Percentiles rank a stretch among this genome's conserved stretches.
phyloP scores from a whole-genome alignment of 2,797 vertebrate genomes.

The Tauraco hartlaubi region DNA sequence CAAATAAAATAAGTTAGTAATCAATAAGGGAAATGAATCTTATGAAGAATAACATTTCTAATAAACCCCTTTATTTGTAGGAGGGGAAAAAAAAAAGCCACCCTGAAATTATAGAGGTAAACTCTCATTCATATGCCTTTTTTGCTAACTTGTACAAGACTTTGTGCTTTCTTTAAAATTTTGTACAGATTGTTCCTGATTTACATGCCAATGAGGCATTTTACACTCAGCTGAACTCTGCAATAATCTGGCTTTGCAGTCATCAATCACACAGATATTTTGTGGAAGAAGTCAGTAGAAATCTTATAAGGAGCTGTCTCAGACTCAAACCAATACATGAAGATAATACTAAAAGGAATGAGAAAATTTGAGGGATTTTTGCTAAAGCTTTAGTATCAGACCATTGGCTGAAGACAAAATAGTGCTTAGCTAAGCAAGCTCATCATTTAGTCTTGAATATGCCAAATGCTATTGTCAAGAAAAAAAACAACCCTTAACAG shows the following conservation, averaged over 20 bases:
- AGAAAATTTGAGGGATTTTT: neutral
- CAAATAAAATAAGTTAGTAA: neutral
- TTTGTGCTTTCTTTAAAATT: neutral
- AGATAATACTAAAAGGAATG: neutral
- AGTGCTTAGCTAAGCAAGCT: neutral
- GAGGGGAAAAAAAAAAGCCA: neutral
- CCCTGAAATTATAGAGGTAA: neutral
- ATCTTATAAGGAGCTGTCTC: neutral
- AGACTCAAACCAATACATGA: neutral
- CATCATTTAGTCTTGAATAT: neutral
- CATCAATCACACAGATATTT: neutral
- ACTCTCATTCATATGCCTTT: neutral
- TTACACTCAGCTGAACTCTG: neutral
- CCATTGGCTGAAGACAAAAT: neutral
- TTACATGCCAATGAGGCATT: fast-evolving
- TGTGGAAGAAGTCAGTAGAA: neutral
- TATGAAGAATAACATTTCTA: neutral
- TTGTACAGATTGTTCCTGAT: neutral
- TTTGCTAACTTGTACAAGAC: neutral
- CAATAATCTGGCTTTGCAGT: neutral
- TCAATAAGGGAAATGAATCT: neutral
- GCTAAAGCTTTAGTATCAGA: neutral
- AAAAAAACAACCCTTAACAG: neutral
- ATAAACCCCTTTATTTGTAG: neutral
- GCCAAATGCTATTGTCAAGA: neutral